Evolutionary conservation across 2,888 invertebrate genomes (phyloP), one percentile per base, ranked within the genome.

Genomic region (Lycia hirtaria): DNA sequence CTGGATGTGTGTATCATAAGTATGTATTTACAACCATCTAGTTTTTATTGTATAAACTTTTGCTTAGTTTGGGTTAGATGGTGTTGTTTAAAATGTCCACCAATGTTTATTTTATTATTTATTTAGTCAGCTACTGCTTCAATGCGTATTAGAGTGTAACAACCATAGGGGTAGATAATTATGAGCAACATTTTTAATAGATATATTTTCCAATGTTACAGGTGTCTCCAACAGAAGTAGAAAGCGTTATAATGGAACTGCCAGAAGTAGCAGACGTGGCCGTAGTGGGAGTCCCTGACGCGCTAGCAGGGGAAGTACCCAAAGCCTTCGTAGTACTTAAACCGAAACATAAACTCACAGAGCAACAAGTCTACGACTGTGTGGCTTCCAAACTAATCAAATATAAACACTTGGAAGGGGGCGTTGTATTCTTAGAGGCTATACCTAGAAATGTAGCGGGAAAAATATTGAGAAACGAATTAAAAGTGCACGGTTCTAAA

Each of bases 141-240:
- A n/a, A n/a, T n/a, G n/a, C n/a, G n/a, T n/a, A n/a, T n/a, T n/a
- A n/a, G n/a, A n/a, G n/a, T n/a, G n/a, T n/a, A n/a, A n/a, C n/a
- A n/a, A n/a, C n/a, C n/a, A n/a, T n/a, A n/a, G n/a, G n/a, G n/a
- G n/a, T n/a, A n/a, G n/a, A n/a, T n/a, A n/a, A n/a, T n/a, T n/a
- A n/a, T n/a, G n/a, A n/a, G n/a, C n/a, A n/a, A 26, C 6, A 41
- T 32, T 30, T 37, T 33, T 35, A 33, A 15, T 10, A n/a, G 43
- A 51, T 12, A 15, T 15, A 35, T 44, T 58, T 55, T 44, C 30
- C 12, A 30, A 52, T 66, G 26, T 71, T 69, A 63, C 88, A 97
- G 96, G 97, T 97, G 22, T 96, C 97, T 0, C 97, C 97, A 17
- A 96, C 97, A 1, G 97, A 97, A 86, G 82, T 97, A 56, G 97